Evolutionary conservation across 2,113 vertebrate genomes (phyloP).

Genomic region (Osmerus mordax): DNA sequence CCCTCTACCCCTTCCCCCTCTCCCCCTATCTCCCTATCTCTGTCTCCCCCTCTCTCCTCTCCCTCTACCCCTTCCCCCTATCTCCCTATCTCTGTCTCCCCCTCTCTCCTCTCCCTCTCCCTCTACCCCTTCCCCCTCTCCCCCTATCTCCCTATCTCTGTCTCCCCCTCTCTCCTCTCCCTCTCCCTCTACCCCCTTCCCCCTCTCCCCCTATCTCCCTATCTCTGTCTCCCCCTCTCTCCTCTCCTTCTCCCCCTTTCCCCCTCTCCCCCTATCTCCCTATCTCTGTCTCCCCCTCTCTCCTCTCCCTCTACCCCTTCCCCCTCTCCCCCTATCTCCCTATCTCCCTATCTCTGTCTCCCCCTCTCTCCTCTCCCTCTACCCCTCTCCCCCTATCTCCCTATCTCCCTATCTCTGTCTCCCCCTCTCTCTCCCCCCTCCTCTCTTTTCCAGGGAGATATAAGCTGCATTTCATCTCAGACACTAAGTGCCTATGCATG

Average conservation of each 20-base stretch:
- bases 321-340: not conserved
- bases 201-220: not conserved
- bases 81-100: not conserved
- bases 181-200: not conserved
- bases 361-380: not conserved
- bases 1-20: not conserved
- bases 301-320: not conserved
- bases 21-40: not conserved
- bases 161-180: not conserved
- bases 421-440: not conserved
- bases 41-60: not conserved
- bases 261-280: not conserved
- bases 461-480: slow-evolving; percentile 13
- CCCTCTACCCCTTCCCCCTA: not conserved
- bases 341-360: not conserved
- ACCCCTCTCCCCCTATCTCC: not conserved
- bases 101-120: too few relatives aligned
- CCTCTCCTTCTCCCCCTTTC: not conserved
- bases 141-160: not conserved
- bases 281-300: not conserved
- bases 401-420: not conserved
- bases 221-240: not conserved
- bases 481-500: not conserved
- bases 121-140: not conserved
- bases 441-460: not conserved